A percentile compares a stretch with the other conserved stretches of the same genome.
phyloP scores from a whole-genome alignment of 2,113 vertebrate species.

The Nannobrachium achirus region DNA sequence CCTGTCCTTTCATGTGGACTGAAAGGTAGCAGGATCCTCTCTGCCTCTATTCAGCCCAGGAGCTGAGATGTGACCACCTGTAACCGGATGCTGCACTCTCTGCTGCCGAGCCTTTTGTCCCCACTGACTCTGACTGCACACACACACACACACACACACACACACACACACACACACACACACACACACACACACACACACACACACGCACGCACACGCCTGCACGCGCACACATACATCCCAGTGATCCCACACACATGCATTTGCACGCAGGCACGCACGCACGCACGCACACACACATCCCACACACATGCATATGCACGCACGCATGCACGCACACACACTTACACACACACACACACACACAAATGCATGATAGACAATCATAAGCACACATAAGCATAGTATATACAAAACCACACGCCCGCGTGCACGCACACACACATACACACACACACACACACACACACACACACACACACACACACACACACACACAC shows the following conservation, averaged over 20 bases:
- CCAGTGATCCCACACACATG: no score
- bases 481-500: slow-evolving; percentile 18
- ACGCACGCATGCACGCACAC: slow-evolving; percentile 20
- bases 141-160: slow-evolving; percentile 26
- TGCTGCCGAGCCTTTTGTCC: slow-evolving; percentile 62
- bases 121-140: not conserved
- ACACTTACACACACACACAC: slow-evolving; percentile 24
- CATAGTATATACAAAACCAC: no score
- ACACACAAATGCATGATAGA: slow-evolving; percentile 12
- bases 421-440: no score
- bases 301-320: not conserved
- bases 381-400: no score
- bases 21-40: slow-evolving; percentile 78
- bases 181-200: slow-evolving; percentile 17
- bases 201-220: slow-evolving; percentile 30
- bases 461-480: no score
- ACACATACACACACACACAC: no score
- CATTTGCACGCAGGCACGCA: not conserved
- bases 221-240: slow-evolving; percentile 15
- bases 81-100: slow-evolving; percentile 78
- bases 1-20: slow-evolving; percentile 76
- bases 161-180: slow-evolving; percentile 30
- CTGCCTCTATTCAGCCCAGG: slow-evolving; percentile 65
- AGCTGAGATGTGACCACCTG: slow-evolving; percentile 80
- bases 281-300: not conserved